Base-by-base conservation (phyloP, 1,140 invertebrate species). In the Mycetomoellerius zeteki region DNA sequence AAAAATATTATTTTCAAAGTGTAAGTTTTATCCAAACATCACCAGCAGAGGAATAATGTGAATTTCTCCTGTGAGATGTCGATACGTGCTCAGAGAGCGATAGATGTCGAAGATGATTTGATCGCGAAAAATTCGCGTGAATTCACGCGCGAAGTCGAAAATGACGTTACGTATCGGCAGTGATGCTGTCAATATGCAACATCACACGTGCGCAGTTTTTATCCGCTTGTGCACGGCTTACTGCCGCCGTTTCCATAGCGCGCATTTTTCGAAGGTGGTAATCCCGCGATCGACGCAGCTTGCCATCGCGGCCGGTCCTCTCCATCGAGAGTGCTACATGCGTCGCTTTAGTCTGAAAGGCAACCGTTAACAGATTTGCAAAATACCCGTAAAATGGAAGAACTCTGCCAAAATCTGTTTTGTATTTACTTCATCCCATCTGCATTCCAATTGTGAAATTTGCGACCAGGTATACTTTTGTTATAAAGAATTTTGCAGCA, bases 191-290 rank as follows among this genome's bases (percentile, higher is more conserved):
- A 72, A 82, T 82, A 82, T 12, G 78, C 37, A 80, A 54, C 64
- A 71, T 71, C 37, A 56, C 56, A 54, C 62, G 76, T 47, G 60
- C 27, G 24, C 54, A 33, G 69, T 75, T 43, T 43, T 43, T 75
- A 84, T 84, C 80, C 80, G 80, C 69, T 84, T 75, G 69, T 33
- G 69, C 80, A 37, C 80, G 80, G 80, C 80, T 84, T 84, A 82
- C 24, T 75, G 43, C 71, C 80, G 65, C 50, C 52, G 52, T 73
- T 84, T 43, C 16, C 43, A 80, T 56, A 80, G 62, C 77, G 43
- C 37, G 69, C 24, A 43, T 65, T 84, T 75, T 84, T 71, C 33
- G 54, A 58, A 75, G 37, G 47, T 75, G 69, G 64, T 84, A 81
- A 81, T 67, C 80, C 67, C 54, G 50, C 80, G 67, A 82, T 82